Evolutionary conservation across 2,888 invertebrate species (phyloP).

Genomic region (Allolobophora icterica): DNA sequence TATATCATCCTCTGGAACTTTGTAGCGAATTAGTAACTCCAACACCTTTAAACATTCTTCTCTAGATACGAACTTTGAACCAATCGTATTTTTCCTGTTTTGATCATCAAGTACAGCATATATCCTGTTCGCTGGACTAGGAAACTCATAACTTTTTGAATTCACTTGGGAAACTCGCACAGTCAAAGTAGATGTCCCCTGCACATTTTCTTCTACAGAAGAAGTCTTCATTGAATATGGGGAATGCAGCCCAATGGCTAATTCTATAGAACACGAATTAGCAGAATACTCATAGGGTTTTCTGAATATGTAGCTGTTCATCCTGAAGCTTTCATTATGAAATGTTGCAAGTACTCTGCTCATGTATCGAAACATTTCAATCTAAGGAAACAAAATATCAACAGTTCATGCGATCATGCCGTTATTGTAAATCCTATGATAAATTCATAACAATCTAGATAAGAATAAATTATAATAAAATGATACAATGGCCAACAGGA

Average conservation of each 20-base stretch:
- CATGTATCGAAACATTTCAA: constrained; percentile 3
- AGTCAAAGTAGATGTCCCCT: background rate
- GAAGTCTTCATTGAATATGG: background rate
- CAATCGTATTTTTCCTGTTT: background rate
- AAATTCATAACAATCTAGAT: background rate
- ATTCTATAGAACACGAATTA: background rate
- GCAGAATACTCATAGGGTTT: background rate
- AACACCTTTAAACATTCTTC: constrained; percentile 4
- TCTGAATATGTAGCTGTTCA: background rate
- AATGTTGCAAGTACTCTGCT: background rate
- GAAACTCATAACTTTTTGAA: background rate
- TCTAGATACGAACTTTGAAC: background rate
- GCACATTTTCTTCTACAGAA: background rate
- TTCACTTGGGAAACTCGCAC: background rate
- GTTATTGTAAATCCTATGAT: background rate
- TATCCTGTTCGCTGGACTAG: background rate
- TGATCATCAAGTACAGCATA: background rate
- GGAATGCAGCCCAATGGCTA: background rate
- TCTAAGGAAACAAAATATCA: background rate
- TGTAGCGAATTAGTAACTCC: constrained; percentile 25
- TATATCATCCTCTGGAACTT: constrained; percentile 27
- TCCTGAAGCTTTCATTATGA: background rate
- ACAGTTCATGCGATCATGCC: background rate
- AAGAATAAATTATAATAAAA: background rate
- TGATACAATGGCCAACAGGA: background rate